Evolutionary conservation across 2,113 vertebrate genomes (phyloP), one percentile per base, ranked within the genome.

Genomic region (Scytalopus superciliaris): DNA sequence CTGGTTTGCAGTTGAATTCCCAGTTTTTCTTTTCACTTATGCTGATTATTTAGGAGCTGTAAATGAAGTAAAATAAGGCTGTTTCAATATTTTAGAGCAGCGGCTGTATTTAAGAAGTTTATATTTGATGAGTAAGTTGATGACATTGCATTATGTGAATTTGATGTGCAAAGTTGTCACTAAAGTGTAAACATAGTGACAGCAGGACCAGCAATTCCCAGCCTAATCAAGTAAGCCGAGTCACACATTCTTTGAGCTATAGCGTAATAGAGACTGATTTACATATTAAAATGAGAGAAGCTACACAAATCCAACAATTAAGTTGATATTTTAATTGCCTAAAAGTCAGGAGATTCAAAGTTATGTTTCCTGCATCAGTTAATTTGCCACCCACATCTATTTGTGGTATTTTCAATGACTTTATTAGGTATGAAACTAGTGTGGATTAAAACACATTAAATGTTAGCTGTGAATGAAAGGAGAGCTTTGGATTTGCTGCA

Each of bases 91-190:
- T 89, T 85, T 9, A n/a, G 72, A 89, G 77, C 17, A 12, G 80
- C 10, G 69, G 79, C 93, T 88, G 88, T 87, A 74, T 95, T 97
- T 95, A 95, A 95, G 94, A 81, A 94, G 79, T 96, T 95, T 96
- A 6, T 93, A 81, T 96, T 93, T 92, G 95, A 93, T 91, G 94
- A 92, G 91, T 91, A 93, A 96, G 89, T 90, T 84, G 90, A 95
- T 94, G 96, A 88, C 96, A 95, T 76, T 81, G 92, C 93, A 88
- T 96, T 96, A 94, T 92, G 90, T 94, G 97, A 87, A 93, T 96
- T 72, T 95, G 96, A 97, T 97, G 95, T 93, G 94, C 96, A 95
- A 88, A 97, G 89, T 96, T 97, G 97, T 97, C 96, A 96, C 95
- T 57, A 60, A 89, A 94, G 84, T 96, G 84, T 96, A 96, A 97